Evolutionary conservation across 1,140 invertebrate species (phyloP).

Genomic region (Atta texana): DNA sequence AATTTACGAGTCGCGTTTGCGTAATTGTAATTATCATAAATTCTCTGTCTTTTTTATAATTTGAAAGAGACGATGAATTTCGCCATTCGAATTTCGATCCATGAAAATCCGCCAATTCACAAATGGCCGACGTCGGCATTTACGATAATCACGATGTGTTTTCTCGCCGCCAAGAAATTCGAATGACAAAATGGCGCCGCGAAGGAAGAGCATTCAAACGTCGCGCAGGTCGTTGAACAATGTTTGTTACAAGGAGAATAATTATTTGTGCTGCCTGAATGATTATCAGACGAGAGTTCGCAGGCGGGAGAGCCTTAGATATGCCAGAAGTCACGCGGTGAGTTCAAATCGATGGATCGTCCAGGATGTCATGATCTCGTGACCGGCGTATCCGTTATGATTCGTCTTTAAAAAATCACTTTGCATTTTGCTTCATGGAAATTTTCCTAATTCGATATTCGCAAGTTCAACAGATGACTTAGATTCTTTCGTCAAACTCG

Average conservation of each 20-base stretch:
- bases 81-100: neutral
- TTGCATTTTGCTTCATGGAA: neutral
- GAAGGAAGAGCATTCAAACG: constrained; percentile 76
- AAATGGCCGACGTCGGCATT: neutral
- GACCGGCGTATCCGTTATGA: neutral
- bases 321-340: constrained; percentile 76
- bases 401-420: neutral
- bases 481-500: neutral
- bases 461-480: neutral
- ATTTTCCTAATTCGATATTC: neutral
- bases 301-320: constrained; percentile 82
- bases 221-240: constrained; percentile 58
- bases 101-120: neutral
- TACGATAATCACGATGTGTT: neutral
- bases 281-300: constrained; percentile 83
- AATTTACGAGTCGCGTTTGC: neutral
- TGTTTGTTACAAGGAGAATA: constrained; percentile 81
- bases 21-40: neutral
- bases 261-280: constrained; percentile 82
- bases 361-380: neutral
- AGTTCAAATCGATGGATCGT: constrained; percentile 66
- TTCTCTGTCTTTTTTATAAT: no score
- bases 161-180: constrained; percentile 16
- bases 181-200: constrained; percentile 81
- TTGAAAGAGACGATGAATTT: neutral